A percentile compares a stretch with the other conserved stretches of the same genome.
These are phyloP conservation scores for Pipistrellus pipistrellus DNA, from an alignment of 2,797 vertebrate species.

Conservation along the genomic window DNA sequence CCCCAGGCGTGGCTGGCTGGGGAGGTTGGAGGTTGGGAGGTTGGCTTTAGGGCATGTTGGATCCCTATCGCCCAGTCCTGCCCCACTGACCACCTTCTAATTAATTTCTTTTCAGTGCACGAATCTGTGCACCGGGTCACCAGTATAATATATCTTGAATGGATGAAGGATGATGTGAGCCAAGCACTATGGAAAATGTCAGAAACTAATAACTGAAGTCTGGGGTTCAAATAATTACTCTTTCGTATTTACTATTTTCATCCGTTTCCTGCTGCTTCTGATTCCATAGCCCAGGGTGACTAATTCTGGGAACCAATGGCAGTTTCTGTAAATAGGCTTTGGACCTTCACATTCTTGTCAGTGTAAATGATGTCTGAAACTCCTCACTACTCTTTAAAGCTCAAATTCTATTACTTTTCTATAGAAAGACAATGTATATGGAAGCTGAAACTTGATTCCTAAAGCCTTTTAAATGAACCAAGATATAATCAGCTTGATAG, in stretches of 20 bases:
- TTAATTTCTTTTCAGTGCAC: too few relatives aligned
- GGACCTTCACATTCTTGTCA: not conserved
- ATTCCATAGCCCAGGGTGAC: not conserved
- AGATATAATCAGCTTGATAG: conserved; percentile 68
- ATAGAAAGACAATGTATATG: not conserved
- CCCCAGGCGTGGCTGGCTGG: too few relatives aligned
- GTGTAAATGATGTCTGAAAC: not conserved
- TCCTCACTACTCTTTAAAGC: not conserved
- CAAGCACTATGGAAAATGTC: not conserved
- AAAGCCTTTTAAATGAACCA: conserved; percentile 50
- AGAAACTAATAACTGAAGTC: not conserved
- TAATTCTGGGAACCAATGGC: not conserved
- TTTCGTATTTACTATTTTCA: not conserved
- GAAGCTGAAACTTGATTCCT: conserved; percentile 38
- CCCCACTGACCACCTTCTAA: too few relatives aligned
- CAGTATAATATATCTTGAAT: not conserved
- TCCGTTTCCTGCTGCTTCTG: not conserved
- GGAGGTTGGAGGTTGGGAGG: too few relatives aligned
- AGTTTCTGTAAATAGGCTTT: not conserved
- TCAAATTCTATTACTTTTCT: not conserved
- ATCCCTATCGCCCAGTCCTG: too few relatives aligned
- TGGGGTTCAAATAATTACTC: not conserved
- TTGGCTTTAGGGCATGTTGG: too few relatives aligned
- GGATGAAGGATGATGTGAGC: not conserved
- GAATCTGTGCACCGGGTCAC: too few relatives aligned